Evolutionary conservation across 2,797 vertebrate species (phyloP).

Genomic region (Eremophila alpestris): DNA sequence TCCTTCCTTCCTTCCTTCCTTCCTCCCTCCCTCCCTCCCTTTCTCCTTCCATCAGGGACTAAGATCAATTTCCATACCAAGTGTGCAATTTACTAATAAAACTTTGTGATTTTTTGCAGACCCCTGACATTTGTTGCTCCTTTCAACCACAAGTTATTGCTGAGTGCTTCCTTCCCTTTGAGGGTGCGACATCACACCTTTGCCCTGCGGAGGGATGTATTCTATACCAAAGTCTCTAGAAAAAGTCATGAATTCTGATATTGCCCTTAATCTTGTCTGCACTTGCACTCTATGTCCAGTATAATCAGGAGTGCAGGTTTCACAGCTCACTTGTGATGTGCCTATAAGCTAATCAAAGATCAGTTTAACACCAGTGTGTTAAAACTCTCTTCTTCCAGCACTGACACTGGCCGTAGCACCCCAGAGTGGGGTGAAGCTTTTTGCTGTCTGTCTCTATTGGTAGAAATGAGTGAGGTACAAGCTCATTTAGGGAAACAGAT

Average conservation of each 20-base stretch:
- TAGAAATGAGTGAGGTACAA: background rate
- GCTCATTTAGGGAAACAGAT: background rate
- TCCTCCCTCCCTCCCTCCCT: too few species aligned
- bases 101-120: background rate
- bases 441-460: background rate
- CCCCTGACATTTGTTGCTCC: background rate
- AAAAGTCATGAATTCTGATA: background rate
- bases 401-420: background rate
- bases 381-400: background rate
- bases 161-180: background rate
- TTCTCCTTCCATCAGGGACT: too few species aligned
- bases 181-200: background rate
- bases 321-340: background rate
- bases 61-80: background rate
- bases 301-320: background rate
- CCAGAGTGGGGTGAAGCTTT: background rate
- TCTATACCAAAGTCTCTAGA: background rate
- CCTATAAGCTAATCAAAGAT: background rate
- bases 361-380: background rate
- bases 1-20: background rate
- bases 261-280: background rate
- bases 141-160: background rate
- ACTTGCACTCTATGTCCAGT: background rate
- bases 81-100: background rate
- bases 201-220: background rate